phyloP scores from a whole-genome alignment of 2,797 vertebrate species.

The Brachymystax lenok region DNA sequence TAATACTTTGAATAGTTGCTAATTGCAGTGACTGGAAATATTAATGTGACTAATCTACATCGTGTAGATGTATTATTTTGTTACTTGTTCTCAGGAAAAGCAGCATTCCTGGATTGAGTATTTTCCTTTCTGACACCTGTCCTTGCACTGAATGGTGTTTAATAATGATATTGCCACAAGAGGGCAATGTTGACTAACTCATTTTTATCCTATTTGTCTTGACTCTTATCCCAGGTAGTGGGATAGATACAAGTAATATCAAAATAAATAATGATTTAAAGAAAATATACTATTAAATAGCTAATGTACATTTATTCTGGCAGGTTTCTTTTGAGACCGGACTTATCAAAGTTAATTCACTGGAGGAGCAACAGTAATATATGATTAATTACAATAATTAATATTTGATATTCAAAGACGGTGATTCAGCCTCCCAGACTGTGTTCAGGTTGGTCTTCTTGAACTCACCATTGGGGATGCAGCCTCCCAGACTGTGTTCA shows the following conservation, averaged over 20 bases:
- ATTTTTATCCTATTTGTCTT: neutral
- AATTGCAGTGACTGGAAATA: constrained; percentile 26
- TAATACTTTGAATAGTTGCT: constrained; percentile 49
- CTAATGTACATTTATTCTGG: neutral
- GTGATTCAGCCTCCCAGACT: too few relatives aligned
- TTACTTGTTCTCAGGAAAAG: constrained; percentile 61
- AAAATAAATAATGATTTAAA: neutral
- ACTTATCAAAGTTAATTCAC: neutral
- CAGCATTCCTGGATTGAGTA: constrained; percentile 36
- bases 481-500: too few relatives aligned
- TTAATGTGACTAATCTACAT: constrained; percentile 32
- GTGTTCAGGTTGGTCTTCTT: too few relatives aligned
- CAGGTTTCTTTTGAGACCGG: neutral
- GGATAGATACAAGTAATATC: neutral
- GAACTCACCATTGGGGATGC: too few relatives aligned
- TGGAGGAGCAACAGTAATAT: neutral
- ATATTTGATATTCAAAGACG: neutral
- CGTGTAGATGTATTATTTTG: constrained; percentile 33
- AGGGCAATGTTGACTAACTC: neutral
- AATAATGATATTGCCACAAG: neutral
- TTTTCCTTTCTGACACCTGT: neutral
- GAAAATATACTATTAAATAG: neutral
- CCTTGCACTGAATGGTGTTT: neutral
- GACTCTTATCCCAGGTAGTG: neutral
- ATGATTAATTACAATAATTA: neutral